A percentile compares a stretch with the other conserved stretches of the same genome.
phyloP scores from a whole-genome alignment of 92 coral and sea anemone genomes.

The Desmophyllum pertusum region DNA sequence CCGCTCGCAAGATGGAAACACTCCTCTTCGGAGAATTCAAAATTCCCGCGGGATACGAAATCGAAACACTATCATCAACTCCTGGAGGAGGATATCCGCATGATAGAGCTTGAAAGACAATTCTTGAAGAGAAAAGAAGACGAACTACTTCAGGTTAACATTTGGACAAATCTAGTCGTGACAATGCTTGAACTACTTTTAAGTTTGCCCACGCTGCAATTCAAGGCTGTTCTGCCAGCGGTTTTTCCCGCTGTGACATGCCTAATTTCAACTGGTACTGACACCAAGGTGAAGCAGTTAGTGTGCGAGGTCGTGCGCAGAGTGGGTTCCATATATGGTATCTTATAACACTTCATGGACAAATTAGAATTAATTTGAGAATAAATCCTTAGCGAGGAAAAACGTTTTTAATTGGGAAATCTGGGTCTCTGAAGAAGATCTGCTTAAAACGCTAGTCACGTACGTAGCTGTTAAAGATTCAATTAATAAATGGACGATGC shows the following conservation, averaged over 20 bases:
- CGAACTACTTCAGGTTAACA: slow-evolving; percentile 86
- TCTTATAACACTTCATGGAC: slow-evolving; percentile 49
- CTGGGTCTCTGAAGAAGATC: neutral
- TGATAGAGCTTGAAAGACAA: slow-evolving; percentile 85
- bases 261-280: slow-evolving; percentile 88
- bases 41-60: slow-evolving; percentile 68
- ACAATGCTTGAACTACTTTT: slow-evolving; percentile 94
- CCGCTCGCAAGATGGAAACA: slow-evolving; percentile 67
- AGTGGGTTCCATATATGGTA: slow-evolving; percentile 96
- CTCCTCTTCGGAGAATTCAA: slow-evolving; percentile 77
- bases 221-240: slow-evolving; percentile 99
- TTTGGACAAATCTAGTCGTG: slow-evolving; percentile 91
- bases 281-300: slow-evolving; percentile 91
- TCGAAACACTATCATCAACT: slow-evolving; percentile 63
- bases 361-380: neutral
- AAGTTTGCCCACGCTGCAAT: slow-evolving; percentile 96
- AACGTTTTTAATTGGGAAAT: neutral
- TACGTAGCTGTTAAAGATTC: neutral
- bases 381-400: neutral
- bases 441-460: neutral
- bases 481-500: neutral
- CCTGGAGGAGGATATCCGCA: slow-evolving; percentile 83
- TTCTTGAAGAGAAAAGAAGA: slow-evolving; percentile 83
- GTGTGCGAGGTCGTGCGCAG: slow-evolving; percentile 94
- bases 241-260: slow-evolving; percentile 97